Percentiles rank a stretch among this genome's conserved stretches.
These are phyloP conservation scores for Microcebus lehilahytsara DNA, from an alignment of 2,113 vertebrate genomes.

Conservation along the genomic window DNA sequence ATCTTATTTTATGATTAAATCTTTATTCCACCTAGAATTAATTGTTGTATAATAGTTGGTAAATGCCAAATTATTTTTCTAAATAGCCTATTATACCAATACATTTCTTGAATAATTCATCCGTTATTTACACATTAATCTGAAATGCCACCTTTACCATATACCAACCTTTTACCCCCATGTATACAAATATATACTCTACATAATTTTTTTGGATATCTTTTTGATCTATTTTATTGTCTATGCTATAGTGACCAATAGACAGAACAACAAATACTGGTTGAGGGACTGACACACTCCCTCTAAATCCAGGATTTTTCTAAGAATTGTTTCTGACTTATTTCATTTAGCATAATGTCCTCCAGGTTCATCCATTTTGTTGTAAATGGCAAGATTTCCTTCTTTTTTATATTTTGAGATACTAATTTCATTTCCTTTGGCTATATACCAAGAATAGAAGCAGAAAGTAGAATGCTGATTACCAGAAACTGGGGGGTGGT, in stretches of 20 bases:
- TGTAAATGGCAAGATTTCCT: not conserved
- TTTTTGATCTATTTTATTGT: conserved; percentile 13
- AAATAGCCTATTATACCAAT: not conserved
- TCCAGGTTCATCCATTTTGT: not conserved
- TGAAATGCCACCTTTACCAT: not conserved
- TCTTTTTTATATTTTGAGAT: not conserved
- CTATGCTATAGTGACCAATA: not conserved
- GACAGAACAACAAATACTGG: not conserved
- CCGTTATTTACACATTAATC: not conserved
- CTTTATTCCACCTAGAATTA: not conserved
- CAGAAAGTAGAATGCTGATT: not conserved
- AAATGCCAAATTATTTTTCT: not conserved
- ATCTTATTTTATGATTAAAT: conserved; percentile 18
- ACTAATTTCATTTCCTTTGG: not conserved
- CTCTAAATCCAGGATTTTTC: not conserved
- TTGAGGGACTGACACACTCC: not conserved
- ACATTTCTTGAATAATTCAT: not conserved
- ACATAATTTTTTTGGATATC: not conserved
- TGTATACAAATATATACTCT: not conserved
- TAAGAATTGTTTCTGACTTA: not conserved
- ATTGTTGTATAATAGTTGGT: not conserved
- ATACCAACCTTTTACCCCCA: not conserved
- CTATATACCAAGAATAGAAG: not conserved
- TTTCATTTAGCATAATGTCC: not conserved
- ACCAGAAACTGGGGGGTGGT: not conserved